Base-by-base conservation (phyloP, 1,140 invertebrate genomes). In the Meloidogyne floridensis region DNA sequence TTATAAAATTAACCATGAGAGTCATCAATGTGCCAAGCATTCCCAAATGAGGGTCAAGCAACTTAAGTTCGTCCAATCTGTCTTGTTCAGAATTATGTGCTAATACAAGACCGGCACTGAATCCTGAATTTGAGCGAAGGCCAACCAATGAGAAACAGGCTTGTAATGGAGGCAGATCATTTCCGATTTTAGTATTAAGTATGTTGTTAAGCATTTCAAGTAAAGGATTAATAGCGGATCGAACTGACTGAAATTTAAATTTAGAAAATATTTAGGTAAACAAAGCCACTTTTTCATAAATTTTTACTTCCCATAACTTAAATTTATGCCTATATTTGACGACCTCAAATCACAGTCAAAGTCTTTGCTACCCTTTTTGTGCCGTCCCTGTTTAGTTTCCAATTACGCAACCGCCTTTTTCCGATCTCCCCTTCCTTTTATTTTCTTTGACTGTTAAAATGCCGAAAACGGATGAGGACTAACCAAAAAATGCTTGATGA, bases 1-100 rank as follows among this genome's bases (percentile, higher is more conserved):
- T 42, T 53, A 8, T 15, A 15, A 15, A 9, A 65, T 51, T n/a
- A 54, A 79, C 84, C 42, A 88, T 82, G 54, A 87, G 82, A n/a
- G 87, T 85, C 85, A 86, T 85, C 56, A 87, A 70, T 51, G 85
- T 86, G 5, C 76, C 87, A 70, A 87, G 83, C 86, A 87, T 87
- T 70, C 73, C 72, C 56, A 87, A 51, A 69, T 88, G 87, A 3
- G 87, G 87, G 9, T 84, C 71, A 59, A 86, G 42, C 69, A 54
- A 42, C 20, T 72, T 56, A 54, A 86, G 59, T 72, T 86, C 85
- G 69, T 86, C 81, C 18, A 56, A 42, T 74, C 77, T 43, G 18
- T 47, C 82, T 56, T 79, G 43, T 77, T 83, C 72, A 11, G 72
- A 69, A 32, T 86, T 80, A 59, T 84, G 84, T 10, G 75, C 85